phyloP scores from a whole-genome alignment of 1,140 invertebrate genomes.

The Oncopodura yosiiana region DNA sequence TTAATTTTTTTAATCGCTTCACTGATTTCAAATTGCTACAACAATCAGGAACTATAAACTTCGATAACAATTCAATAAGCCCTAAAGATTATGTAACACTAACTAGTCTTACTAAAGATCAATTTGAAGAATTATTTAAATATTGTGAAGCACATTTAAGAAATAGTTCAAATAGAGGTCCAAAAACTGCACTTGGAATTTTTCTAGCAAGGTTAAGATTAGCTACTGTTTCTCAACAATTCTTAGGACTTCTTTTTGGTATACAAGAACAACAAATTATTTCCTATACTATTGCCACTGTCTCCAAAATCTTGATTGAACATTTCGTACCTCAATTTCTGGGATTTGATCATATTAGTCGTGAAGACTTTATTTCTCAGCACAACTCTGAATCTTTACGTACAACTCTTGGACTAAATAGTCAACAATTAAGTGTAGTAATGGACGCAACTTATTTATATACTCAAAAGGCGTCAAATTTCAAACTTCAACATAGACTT shows the following conservation, averaged over 20 bases:
- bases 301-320: neutral
- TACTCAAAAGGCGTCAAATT: conserved; percentile 9
- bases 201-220: conserved; percentile 1
- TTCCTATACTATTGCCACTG: neutral
- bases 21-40: too few species aligned
- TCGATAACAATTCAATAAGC: too few species aligned
- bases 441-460: conserved; percentile 21
- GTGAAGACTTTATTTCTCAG: neutral
- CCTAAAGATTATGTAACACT: too few species aligned
- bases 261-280: neutral
- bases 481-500: neutral
- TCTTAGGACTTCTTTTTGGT: neutral
- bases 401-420: neutral
- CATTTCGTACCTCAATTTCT: conserved; percentile 10
- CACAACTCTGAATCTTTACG: neutral
- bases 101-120: neutral
- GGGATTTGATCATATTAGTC: conserved; percentile 9
- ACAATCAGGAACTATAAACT: too few species aligned
- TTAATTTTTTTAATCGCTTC: too few species aligned
- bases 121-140: neutral
- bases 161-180: conserved; percentile 1
- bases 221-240: conserved; percentile 2
- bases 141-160: neutral
- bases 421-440: neutral
- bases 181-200: conserved; percentile 8